Percentiles rank a stretch among this genome's conserved stretches.
phyloP scores from a whole-genome alignment of 1,140 invertebrate species.

The Drosophila setifemur region DNA sequence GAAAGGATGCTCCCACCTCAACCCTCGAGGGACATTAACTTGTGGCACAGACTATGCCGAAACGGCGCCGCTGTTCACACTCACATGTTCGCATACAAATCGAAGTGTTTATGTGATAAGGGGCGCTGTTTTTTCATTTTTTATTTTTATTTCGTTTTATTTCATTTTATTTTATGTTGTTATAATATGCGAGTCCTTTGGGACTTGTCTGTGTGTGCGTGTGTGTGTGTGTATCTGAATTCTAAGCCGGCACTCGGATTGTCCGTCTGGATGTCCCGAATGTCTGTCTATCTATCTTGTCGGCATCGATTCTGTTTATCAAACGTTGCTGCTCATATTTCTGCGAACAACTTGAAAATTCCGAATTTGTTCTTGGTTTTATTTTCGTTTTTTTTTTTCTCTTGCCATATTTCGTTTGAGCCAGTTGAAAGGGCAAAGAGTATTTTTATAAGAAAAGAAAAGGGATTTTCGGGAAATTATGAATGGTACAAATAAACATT shows the following conservation, averaged over 20 bases:
- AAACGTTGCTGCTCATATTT: conserved; percentile 36
- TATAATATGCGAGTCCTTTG: conserved; percentile 46
- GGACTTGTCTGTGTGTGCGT: not conserved
- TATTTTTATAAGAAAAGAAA: too few species aligned
- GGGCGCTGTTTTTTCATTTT: conserved; percentile 22
- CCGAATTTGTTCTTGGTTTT: conserved; percentile 21
- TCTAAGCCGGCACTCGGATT: conserved; percentile 24
- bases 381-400: not conserved
- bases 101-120: conserved; percentile 61
- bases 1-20: too few species aligned
- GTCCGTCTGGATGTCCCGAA: conserved; percentile 17
- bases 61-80: conserved; percentile 4
- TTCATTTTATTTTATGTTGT: conserved; percentile 24
- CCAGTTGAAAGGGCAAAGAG: too few species aligned
- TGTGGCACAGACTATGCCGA: conserved; percentile 28
- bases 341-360: conserved; percentile 54
- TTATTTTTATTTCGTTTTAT: conserved; percentile 4
- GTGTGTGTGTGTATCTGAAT: not conserved
- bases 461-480: not conserved
- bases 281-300: conserved; percentile 50
- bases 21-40: conserved; percentile 7
- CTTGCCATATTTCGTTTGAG: too few species aligned
- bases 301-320: conserved; percentile 49
- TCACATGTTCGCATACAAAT: conserved; percentile 41
- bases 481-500: not conserved